Percentiles rank a stretch among this genome's conserved stretches.
Evolutionary conservation across 2,113 vertebrate species (phyloP).

Genomic region (Phaethornis superciliosus): DNA sequence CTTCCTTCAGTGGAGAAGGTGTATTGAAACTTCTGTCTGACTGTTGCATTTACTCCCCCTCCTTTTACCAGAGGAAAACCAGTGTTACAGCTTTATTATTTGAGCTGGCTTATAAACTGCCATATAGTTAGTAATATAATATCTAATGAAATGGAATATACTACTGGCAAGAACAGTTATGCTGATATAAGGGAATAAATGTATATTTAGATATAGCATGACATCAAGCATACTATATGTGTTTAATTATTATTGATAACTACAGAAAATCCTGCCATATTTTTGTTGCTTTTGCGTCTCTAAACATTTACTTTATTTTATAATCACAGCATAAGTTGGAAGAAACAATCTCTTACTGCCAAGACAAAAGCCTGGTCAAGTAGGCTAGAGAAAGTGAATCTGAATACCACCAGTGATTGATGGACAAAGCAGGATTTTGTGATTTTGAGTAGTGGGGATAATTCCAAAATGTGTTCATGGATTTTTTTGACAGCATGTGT

Average conservation of each 20-base stretch:
- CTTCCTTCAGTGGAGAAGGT: neutral
- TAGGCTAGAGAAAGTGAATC: neutral
- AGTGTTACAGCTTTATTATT: neutral
- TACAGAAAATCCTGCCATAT: neutral
- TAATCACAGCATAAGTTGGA: neutral
- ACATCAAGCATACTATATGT: neutral
- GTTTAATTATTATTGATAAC: neutral
- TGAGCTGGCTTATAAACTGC: neutral
- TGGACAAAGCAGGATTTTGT: neutral
- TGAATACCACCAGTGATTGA: neutral
- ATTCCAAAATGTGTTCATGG: neutral
- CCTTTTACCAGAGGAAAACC: neutral
- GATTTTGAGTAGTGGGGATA: neutral
- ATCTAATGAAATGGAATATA: neutral
- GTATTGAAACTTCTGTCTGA: neutral
- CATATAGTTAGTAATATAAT: neutral
- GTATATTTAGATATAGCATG: neutral
- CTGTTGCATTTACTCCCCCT: neutral
- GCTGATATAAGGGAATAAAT: neutral
- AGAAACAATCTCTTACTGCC: neutral
- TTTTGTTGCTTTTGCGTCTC: neutral
- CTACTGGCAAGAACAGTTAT: neutral
- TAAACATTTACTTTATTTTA: neutral
- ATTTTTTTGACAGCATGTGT: neutral
- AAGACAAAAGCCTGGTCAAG: neutral